Base-by-base conservation (phyloP, 2,888 invertebrate species). In the Drosophila phalerata region DNA sequence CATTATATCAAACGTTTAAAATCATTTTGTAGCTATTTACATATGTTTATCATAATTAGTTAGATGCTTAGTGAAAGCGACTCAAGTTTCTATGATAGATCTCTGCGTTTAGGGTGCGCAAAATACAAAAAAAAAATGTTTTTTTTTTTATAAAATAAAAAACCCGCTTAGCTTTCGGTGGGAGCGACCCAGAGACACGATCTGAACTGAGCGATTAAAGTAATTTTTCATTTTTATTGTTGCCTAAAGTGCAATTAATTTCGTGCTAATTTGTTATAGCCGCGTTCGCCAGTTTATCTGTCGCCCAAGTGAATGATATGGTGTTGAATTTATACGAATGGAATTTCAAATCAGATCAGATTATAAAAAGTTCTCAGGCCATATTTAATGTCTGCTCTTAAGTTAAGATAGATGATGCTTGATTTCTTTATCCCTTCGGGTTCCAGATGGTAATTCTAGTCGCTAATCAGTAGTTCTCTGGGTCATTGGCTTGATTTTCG, bases 221-320 rank as follows among this genome's bases (percentile, higher is more conserved):
- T 72, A 80, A 88, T 85, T 80, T 73, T 73, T 85, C 69, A 81
- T 71, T 85, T 89, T 85, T 74, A 82, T 87, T 68, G 82, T 79
- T 62, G 71, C 71, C 75, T 75, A 81, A 86, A 68, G 60, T 73
- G 77, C 74, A 87, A 89, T 89, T 85, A 81, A 85, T 87, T 88
- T 75, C 49, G 72, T 75, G 88, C 89, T 79, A 85, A 87, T 85
- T 87, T 85, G 79, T 75, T 75, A 63, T 17, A 17, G 42, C 34
- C 57, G 42, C 60, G 38, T 48, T 64, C 58, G 53, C 28, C 49
- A 38, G 32, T 56, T 34, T 22, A 17, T 5, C 40, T 38, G 34
- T 43, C 22, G 10, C 42, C 17, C 34, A 32, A 22, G 19, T 55
- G 68, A 45, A 56, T 56, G 56, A 56, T 56, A 34, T 37, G 56